Evolutionary conservation across 53 echinoderm and acorn worm genomes (phyloP), one percentile per base, ranked within the genome.

Genomic region (Paracentrotus lividus): DNA sequence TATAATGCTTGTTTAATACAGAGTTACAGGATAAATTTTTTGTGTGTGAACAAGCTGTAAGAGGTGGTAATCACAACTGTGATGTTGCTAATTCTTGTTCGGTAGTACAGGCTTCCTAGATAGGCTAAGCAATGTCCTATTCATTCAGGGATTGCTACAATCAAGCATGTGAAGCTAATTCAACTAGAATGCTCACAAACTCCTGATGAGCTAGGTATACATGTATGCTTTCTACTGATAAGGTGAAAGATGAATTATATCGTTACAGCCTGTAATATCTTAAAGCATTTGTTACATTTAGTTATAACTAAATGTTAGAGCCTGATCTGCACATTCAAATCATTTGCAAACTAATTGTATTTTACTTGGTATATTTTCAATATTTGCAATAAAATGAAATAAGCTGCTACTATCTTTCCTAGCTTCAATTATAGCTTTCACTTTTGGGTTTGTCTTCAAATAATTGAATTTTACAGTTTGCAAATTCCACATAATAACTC

Each of bases 21-120:
- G n/a, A 61, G 3, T 1, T 26, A 16, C 27, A 8, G 4, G 15
- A 61, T 7, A 61, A 61, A 3, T 61, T 24, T 61, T 27, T 18
- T 26, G 8, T 26, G 61, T 61, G 6, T 61, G 61, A 61, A 61
- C 26, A 26, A 6, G 61, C n/a, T 26, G 26, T 61, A 36, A 36
- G 72, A 72, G 36, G 2, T 20, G 45, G 44, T 81, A 81, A 47
- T 81, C 47, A 81, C 81, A 47, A 47, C 81, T 81, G 81, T 81
- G 81, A 81, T 81, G 81, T 81, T 81, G 47, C 81, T 45, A 81
- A 81, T 81, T 81, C 26, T 45, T 42, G 42, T 76, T 40, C 38
- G 76, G 76, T 76, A 47, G 81, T 45, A 26, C 47, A 20, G n/a
- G 81, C 47, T 81, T 81, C 81, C 26, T 47, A 45, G 47, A n/a